These are phyloP conservation scores for Hystrix cristata DNA, from an alignment of 2,113 vertebrate species.

Conservation along the genomic window DNA sequence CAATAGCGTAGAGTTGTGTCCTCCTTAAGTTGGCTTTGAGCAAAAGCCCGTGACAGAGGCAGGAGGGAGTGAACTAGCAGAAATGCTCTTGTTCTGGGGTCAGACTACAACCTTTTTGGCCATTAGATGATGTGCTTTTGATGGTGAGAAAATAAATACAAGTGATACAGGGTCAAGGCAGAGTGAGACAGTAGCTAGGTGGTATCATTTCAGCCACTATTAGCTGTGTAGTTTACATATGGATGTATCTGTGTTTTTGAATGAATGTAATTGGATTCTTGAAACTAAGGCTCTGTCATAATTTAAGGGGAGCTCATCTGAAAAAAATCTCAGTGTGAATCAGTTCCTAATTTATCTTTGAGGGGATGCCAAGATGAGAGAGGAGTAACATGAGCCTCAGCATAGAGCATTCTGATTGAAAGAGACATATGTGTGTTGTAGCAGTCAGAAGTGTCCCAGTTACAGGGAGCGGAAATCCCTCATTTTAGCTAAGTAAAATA, in stretches of 20 bases:
- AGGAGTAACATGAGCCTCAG: background rate
- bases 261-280: constrained; percentile 34
- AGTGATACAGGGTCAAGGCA: background rate
- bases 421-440: background rate
- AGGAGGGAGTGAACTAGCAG: background rate
- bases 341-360: constrained; percentile 52
- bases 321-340: constrained; percentile 4
- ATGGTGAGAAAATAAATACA: constrained; percentile 34
- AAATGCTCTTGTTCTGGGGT: background rate
- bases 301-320: constrained; percentile 48
- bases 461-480: background rate
- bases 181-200: background rate
- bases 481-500: constrained; percentile 21
- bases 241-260: background rate
- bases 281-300: constrained; percentile 25
- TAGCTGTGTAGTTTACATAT: background rate
- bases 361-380: background rate
- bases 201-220: background rate
- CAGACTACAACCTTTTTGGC: background rate
- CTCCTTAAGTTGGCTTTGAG: background rate
- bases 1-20: background rate
- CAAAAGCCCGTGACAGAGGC: background rate
- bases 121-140: background rate
- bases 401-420: background rate
- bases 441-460: background rate